Percentiles rank a stretch among this genome's conserved stretches.
These are phyloP conservation scores for Actinostola sp. DNA, from an alignment of 92 coral and sea anemone genomes.

Conservation along the genomic window DNA sequence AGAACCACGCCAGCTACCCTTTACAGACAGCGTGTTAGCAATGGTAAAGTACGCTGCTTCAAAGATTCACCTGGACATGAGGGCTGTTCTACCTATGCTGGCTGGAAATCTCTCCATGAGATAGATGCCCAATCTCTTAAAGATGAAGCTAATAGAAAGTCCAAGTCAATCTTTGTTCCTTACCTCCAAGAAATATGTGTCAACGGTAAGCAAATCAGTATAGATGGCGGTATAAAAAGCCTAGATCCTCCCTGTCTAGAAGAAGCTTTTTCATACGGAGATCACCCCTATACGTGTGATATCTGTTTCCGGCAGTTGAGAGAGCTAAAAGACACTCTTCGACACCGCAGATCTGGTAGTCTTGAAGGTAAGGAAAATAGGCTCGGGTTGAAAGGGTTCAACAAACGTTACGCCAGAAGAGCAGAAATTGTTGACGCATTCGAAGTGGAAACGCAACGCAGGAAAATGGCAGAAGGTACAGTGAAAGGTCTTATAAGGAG, in stretches of 20 bases:
- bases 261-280: constrained; percentile 21
- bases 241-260: constrained; percentile 21
- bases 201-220: constrained; percentile 21
- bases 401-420: constrained; percentile 33
- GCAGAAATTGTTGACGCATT: constrained; percentile 29
- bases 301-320: constrained; percentile 33
- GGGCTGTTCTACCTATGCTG: constrained; percentile 1
- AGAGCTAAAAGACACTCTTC: constrained; percentile 35
- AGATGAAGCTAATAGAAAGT: constrained; percentile 6
- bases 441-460: constrained; percentile 11
- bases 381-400: constrained; percentile 27
- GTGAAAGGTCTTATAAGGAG: constrained; percentile 10
- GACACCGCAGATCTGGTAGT: constrained; percentile 29
- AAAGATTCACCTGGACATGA: constrained; percentile 11
- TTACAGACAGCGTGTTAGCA: neutral
- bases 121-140: constrained; percentile 3
- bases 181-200: constrained; percentile 7
- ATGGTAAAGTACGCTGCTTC: constrained; percentile 1
- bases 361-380: neutral
- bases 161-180: constrained; percentile 20
- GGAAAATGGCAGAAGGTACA: constrained; percentile 13
- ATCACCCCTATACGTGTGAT: constrained; percentile 39
- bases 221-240: constrained; percentile 28
- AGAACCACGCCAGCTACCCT: constrained; percentile 24
- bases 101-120: constrained; percentile 13